Base-by-base conservation (phyloP, 2,888 invertebrate species). In the Tenthredo scrophulariae region DNA sequence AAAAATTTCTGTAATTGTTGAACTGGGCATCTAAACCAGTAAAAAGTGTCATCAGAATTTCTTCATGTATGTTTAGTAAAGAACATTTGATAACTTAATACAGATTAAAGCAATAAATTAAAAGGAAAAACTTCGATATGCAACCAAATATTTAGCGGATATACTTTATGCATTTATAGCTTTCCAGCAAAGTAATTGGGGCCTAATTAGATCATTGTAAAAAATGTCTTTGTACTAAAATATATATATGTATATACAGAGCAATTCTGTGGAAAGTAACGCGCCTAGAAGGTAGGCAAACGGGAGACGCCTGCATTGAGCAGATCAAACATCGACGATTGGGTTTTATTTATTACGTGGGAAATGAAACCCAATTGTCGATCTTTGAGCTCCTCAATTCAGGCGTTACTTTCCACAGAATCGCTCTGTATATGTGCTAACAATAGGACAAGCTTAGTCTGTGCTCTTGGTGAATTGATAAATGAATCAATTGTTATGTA, bases 401-500 rank as follows among this genome's bases (percentile, higher is more conserved):
- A n/a, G n/a, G n/a, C n/a, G n/a, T n/a, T n/a, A n/a, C n/a, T n/a
- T n/a, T n/a, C n/a, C n/a, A n/a, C n/a, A n/a, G n/a, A n/a, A n/a
- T n/a, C n/a, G n/a, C n/a, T n/a, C n/a, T n/a, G n/a, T 40, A 46
- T 15, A 46, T 67, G 65, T 83, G 83, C 67, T 83, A 67, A 43
- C 18, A 67, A 83, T 43, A 46, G 43, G 67, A 83, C 43, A 67
- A 83, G 54, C 67, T 65, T 29, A 83, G 83, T 67, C 83, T 83
- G 83, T 70, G 79, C 79, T 80, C 83, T 67, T 67, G 43, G 80
- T 80, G 80, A 65, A 10, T 26, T 54, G 37, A 65, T 40, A 6
- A 80, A 33, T 65, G 9, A n/a, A 62, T 54, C 54, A 77, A 77
- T 80, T 67, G n/a, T 58, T 37, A 62, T 58, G 67, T 18, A 26